Conservation (phyloP, 2,888 invertebrate species). For the Pemphredon lugubris region DNA sequence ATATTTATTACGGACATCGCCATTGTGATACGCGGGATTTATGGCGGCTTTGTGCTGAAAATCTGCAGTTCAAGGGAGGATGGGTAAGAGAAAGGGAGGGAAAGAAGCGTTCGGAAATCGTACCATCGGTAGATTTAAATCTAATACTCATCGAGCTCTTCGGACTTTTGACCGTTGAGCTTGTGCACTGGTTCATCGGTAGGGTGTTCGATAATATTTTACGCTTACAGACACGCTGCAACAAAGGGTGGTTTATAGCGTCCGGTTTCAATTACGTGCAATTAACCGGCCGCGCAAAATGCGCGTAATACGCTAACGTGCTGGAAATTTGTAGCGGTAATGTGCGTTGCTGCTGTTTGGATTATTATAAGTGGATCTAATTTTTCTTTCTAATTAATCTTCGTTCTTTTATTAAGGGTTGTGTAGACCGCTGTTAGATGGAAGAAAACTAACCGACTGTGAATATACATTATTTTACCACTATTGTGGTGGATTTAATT, state of each 20-base stretch:
- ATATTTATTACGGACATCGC: slow-evolving; percentile 71
- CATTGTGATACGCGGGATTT: slow-evolving; percentile 66
- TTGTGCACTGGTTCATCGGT: background rate
- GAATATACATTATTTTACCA: no score
- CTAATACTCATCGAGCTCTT: background rate
- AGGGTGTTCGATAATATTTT: slow-evolving; percentile 22
- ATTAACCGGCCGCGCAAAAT: slow-evolving; percentile 27
- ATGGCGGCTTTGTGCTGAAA: slow-evolving; percentile 45
- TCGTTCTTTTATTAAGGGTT: no score
- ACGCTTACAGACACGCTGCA: slow-evolving; percentile 8
- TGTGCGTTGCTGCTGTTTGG: background rate
- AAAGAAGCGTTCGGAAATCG: slow-evolving; percentile 18
- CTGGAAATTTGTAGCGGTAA: slow-evolving; percentile 12
- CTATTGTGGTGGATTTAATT: no score
- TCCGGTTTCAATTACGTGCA: slow-evolving; percentile 30
- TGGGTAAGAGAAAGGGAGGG: background rate
- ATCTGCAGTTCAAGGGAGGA: slow-evolving; percentile 18
- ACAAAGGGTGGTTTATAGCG: slow-evolving; percentile 5
- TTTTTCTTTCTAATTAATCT: no score
- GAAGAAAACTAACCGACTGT: no score
- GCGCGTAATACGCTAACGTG: slow-evolving; percentile 11
- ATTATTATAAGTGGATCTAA: background rate
- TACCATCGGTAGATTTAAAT: background rate
- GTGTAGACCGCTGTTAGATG: no score
- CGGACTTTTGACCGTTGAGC: slow-evolving; percentile 4